A percentile compares a stretch with the other conserved stretches of the same genome.
These are phyloP conservation scores for Sphaeridia pumilis DNA, from an alignment of 2,888 invertebrate species.

Conservation along the genomic window DNA sequence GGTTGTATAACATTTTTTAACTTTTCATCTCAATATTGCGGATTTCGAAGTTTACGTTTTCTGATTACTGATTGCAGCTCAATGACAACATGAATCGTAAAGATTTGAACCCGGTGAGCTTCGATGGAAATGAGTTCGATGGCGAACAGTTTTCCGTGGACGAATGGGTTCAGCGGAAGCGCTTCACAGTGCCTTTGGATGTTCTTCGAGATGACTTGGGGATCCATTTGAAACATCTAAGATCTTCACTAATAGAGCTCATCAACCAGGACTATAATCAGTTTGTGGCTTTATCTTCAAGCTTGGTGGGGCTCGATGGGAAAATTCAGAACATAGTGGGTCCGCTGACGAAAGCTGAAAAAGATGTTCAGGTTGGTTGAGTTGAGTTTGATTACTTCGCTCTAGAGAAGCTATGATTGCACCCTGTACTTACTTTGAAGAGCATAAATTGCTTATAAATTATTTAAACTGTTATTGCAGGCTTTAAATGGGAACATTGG, in stretches of 20 bases:
- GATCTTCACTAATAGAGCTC: conserved; percentile 89
- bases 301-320: conserved; percentile 82
- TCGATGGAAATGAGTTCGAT: conserved; percentile 33
- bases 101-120: conserved; percentile 20
- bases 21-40: too few species aligned
- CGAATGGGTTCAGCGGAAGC: conserved; percentile 62
- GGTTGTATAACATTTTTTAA: too few species aligned
- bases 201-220: conserved; percentile 80
- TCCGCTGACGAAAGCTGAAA: conserved; percentile 67
- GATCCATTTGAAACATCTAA: conserved; percentile 75
- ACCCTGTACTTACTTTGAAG: not conserved
- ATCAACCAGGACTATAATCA: conserved; percentile 97
- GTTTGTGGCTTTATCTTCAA: conserved; percentile 91
- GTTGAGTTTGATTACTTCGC: not conserved
- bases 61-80: too few species aligned
- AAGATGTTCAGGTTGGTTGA: conserved; percentile 61
- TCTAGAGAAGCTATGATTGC: not conserved
- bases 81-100: conserved; percentile 7
- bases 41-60: too few species aligned
- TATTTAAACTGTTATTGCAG: conserved; percentile 15
- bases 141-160: conserved; percentile 83
- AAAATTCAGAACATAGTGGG: conserved; percentile 66
- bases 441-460: too few species aligned
- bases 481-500: conserved; percentile 20
- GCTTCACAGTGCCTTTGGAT: conserved; percentile 63